Evolutionary conservation across 2,113 vertebrate genomes (phyloP).

Genomic region (Chelonoidis abingdonii): DNA sequence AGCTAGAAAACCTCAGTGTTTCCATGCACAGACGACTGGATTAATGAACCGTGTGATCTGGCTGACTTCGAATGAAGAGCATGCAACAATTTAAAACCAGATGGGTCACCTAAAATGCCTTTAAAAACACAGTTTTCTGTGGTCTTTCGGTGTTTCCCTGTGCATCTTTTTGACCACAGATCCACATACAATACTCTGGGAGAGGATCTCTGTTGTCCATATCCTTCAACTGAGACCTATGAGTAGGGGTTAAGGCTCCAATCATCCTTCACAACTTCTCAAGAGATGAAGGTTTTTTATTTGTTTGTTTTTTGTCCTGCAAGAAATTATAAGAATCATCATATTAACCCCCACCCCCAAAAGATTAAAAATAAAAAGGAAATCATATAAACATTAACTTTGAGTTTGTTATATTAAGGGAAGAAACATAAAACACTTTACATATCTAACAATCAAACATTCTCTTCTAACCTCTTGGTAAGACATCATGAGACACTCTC

Average conservation of each 20-base stretch:
- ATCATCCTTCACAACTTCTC: neutral
- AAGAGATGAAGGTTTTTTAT: neutral
- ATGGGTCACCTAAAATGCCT: neutral
- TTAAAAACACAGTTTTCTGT: neutral
- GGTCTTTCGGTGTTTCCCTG: neutral
- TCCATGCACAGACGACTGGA: conserved; percentile 21
- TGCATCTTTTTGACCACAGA: neutral
- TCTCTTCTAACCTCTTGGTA: neutral
- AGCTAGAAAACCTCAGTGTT: neutral
- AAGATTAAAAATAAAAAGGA: too few species aligned
- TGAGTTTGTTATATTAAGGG: neutral
- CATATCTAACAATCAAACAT: neutral
- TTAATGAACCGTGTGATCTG: conserved; percentile 14
- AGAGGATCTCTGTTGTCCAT: neutral
- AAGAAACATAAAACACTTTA: neutral
- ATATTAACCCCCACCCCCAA: too few species aligned
- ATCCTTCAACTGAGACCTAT: neutral
- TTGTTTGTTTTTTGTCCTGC: too few species aligned
- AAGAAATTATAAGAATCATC: too few species aligned
- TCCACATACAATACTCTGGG: neutral
- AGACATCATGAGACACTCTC: neutral
- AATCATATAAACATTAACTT: neutral
- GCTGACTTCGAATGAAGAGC: neutral
- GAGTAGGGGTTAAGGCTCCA: neutral
- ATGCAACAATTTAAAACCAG: neutral